Evolutionary conservation across 2,797 vertebrate genomes (phyloP).

Genomic region (Ibycter americanus): DNA sequence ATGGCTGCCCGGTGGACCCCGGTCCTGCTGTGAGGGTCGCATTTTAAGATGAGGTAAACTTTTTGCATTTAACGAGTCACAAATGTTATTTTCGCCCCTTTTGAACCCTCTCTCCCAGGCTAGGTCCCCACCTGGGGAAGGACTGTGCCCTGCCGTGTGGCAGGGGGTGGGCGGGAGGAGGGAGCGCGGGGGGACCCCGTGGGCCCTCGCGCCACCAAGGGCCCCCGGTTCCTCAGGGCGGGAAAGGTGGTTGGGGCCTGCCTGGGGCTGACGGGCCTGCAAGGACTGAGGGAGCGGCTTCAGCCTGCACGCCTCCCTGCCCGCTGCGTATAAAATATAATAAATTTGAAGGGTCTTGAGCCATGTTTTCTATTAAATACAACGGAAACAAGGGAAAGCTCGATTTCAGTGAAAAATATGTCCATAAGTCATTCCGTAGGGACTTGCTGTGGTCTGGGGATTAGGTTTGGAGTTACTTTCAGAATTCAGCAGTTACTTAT

Average conservation of each 20-base stretch:
- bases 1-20: not conserved
- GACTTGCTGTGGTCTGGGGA: not conserved
- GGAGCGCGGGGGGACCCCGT: rapidly evolving
- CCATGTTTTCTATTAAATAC: not conserved
- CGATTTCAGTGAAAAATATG: not conserved
- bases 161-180: not conserved
- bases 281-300: not conserved
- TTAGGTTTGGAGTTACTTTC: constrained; percentile 30
- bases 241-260: not conserved
- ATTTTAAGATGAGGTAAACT: not conserved
- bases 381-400: not conserved
- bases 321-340: not conserved
- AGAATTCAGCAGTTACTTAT: constrained; percentile 20
- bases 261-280: rapidly evolving
- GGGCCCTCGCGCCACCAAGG: not conserved
- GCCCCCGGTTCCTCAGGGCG: rapidly evolving
- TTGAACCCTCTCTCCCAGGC: not conserved
- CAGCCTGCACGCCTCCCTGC: not conserved
- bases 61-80: not conserved
- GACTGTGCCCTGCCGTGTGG: rapidly evolving
- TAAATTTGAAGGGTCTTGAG: not conserved
- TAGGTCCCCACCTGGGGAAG: not conserved
- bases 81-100: not conserved
- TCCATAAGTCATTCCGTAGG: not conserved
- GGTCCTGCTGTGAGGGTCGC: rapidly evolving